These are phyloP conservation scores for Epistrophe grossulariae DNA, from an alignment of 2,888 invertebrate species.

Conservation along the genomic window DNA sequence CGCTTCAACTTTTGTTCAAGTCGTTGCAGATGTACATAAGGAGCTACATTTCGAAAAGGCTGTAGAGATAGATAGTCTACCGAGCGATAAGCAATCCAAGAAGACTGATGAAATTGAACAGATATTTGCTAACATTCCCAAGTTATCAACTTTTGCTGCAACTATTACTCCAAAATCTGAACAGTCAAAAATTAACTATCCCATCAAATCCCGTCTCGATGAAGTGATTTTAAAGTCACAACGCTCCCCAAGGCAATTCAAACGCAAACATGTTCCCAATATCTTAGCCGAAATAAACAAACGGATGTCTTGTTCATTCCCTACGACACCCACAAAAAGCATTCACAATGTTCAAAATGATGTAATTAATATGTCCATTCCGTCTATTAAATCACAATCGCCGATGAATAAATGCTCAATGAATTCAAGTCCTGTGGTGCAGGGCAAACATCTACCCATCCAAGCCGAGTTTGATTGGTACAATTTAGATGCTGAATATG, in stretches of 20 bases:
- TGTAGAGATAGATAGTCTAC: constrained; percentile 70
- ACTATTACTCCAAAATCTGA: constrained; percentile 87
- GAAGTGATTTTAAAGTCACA: constrained; percentile 56
- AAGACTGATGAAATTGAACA: constrained; percentile 83
- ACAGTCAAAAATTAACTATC: constrained; percentile 45
- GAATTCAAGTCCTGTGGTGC: constrained; percentile 56
- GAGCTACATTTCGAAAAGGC: constrained; percentile 58
- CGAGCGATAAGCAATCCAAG: constrained; percentile 77
- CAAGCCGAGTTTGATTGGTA: constrained; percentile 84
- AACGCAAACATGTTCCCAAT: constrained; percentile 82
- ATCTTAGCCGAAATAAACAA: constrained; percentile 83
- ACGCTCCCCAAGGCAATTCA: constrained; percentile 78
- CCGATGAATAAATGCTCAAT: constrained; percentile 39
- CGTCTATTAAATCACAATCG: constrained; percentile 72
- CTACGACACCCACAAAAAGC: constrained; percentile 78
- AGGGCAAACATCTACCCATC: constrained; percentile 78
- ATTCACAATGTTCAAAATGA: constrained; percentile 46
- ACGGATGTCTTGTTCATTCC: constrained; percentile 79
- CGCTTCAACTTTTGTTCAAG: constrained; percentile 84
- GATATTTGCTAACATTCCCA: constrained; percentile 87
- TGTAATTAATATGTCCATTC: constrained; percentile 30
- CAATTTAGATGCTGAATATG: constrained; percentile 83
- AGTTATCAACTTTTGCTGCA: constrained; percentile 90
- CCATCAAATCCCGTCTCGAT: constrained; percentile 63
- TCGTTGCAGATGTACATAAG: constrained; percentile 85